phyloP scores from a whole-genome alignment of 2,888 invertebrate species.

The Drosophila koepferae region DNA sequence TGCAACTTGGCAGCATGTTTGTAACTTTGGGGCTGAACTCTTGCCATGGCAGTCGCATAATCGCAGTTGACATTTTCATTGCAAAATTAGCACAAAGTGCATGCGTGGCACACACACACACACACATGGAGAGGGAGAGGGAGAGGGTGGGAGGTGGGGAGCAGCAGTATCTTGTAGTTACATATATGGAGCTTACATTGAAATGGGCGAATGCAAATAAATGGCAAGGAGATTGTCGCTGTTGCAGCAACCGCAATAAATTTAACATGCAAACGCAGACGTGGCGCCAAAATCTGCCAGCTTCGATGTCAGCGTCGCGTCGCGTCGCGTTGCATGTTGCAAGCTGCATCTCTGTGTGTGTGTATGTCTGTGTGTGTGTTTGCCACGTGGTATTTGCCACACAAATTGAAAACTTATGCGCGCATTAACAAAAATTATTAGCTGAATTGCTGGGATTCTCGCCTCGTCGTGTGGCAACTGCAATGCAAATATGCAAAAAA shows the following conservation, averaged over 20 bases:
- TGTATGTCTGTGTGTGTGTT: constrained; percentile 17
- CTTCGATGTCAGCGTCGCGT: constrained; percentile 60
- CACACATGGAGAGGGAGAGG: not conserved
- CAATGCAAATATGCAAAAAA: constrained; percentile 33
- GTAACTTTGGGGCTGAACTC: constrained; percentile 37
- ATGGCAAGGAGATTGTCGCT: constrained; percentile 72
- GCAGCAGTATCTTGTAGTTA: constrained; percentile 27
- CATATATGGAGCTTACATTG: constrained; percentile 55
- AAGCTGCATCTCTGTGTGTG: constrained; percentile 46
- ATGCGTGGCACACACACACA: constrained; percentile 42
- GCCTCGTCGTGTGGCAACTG: constrained; percentile 55
- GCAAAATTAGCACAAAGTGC: constrained; percentile 75
- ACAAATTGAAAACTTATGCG: constrained; percentile 80
- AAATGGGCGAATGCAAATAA: constrained; percentile 75
- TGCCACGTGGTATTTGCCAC: constrained; percentile 67
- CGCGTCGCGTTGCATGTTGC: constrained; percentile 46
- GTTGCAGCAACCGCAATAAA: constrained; percentile 69
- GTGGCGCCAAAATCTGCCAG: constrained; percentile 75
- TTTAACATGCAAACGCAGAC: constrained; percentile 71
- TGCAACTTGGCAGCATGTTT: constrained; percentile 47
- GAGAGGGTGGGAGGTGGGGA: not conserved
- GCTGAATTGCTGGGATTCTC: constrained; percentile 67
- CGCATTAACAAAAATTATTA: constrained; percentile 79
- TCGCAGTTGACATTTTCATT: constrained; percentile 73
- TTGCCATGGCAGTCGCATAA: constrained; percentile 53